Evolutionary conservation across 2,113 vertebrate species (phyloP).

Genomic region (Progne subis): DNA sequence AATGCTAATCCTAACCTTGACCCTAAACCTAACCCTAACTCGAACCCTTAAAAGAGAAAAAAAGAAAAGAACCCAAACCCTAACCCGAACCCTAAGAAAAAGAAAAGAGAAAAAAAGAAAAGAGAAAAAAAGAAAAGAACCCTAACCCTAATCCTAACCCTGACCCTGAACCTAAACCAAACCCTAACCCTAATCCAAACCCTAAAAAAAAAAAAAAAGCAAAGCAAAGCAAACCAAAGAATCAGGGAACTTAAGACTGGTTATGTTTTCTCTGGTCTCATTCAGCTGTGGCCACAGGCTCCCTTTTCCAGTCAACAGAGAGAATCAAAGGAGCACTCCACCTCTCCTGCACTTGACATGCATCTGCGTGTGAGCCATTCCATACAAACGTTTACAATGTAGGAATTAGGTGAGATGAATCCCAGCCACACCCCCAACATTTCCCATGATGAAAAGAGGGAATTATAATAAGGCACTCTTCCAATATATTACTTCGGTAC

Average conservation of each 20-base stretch:
- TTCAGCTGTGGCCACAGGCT: background rate
- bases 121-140: no score
- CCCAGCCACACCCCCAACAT: rapidly evolving
- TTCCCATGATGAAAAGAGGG: background rate
- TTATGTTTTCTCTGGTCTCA: background rate
- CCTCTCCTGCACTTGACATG: background rate
- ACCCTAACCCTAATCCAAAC: no score
- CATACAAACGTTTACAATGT: background rate
- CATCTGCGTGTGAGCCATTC: background rate
- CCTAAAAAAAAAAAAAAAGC: no score
- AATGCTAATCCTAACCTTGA: no score
- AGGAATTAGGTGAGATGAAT: background rate
- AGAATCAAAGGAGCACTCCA: background rate
- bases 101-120: no score
- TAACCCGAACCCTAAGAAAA: no score
- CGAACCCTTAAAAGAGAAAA: no score
- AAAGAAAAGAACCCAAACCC: no score
- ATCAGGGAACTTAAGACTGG: background rate
- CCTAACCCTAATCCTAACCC: no score
- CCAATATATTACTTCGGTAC: background rate
- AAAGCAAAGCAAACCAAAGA: no score
- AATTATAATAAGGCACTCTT: background rate
- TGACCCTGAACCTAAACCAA: no score
- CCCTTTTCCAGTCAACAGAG: background rate
- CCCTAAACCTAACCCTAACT: no score